A percentile compares a stretch with the other conserved stretches of the same genome.
phyloP scores from a whole-genome alignment of 2,797 vertebrate species.

The Semotilus atromaculatus region DNA sequence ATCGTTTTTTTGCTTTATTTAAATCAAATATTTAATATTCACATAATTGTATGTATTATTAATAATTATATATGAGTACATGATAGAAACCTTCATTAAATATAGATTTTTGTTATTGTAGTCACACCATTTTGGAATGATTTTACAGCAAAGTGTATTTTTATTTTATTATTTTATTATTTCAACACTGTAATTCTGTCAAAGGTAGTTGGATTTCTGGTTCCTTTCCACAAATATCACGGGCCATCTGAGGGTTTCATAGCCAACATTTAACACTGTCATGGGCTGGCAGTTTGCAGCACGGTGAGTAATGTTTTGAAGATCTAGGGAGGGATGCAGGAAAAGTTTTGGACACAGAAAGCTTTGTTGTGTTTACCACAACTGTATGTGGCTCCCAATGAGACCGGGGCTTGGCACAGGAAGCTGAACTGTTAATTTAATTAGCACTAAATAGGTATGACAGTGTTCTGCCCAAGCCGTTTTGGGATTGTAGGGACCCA shows the following conservation, averaged over 20 bases:
- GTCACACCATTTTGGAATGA: not conserved
- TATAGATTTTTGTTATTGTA: not conserved
- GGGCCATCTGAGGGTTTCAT: conserved; percentile 13
- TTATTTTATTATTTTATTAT: not conserved
- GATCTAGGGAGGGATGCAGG: not conserved
- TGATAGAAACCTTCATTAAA: not conserved
- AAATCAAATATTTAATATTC: not conserved
- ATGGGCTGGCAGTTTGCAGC: not conserved
- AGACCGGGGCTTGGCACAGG: not conserved
- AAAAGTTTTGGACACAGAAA: not conserved
- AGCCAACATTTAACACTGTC: conserved; percentile 1
- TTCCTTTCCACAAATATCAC: conserved; percentile 1
- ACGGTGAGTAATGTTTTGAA: not conserved
- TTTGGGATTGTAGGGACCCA: conserved; percentile 27
- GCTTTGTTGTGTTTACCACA: conserved; percentile 14
- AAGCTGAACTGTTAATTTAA: conserved; percentile 35
- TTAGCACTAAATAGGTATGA: conserved; percentile 19
- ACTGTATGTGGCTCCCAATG: not conserved
- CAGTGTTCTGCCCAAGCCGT: not conserved
- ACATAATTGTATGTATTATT: too few relatives aligned
- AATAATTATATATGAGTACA: not conserved
- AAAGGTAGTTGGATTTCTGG: conserved; percentile 27
- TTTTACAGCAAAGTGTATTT: not conserved
- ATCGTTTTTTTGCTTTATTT: not conserved
- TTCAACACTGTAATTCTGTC: conserved; percentile 45